These are phyloP conservation scores for Falco cherrug DNA, from an alignment of 2,797 vertebrate species.

Conservation along the genomic window DNA sequence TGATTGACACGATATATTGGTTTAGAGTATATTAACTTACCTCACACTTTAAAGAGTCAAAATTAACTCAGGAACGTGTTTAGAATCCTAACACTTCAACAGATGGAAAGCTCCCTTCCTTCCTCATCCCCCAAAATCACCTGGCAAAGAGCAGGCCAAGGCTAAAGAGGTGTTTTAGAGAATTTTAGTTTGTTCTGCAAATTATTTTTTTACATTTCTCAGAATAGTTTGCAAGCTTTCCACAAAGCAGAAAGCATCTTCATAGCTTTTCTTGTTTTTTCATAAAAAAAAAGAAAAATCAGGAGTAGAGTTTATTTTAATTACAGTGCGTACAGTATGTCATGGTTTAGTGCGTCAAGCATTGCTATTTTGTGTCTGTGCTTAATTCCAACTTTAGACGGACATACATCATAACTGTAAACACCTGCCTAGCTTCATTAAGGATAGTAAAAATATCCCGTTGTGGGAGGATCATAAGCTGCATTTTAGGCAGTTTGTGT, in stretches of 20 bases:
- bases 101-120: slow-evolving; percentile 57
- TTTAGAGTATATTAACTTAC: slow-evolving; percentile 63
- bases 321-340: slow-evolving; percentile 45
- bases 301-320: slow-evolving; percentile 61
- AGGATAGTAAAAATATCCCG: slow-evolving; percentile 61
- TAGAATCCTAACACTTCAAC: slow-evolving; percentile 53
- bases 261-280: background rate
- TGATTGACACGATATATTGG: slow-evolving; percentile 56
- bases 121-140: slow-evolving; percentile 43
- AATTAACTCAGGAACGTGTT: slow-evolving; percentile 53
- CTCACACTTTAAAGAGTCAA: slow-evolving; percentile 63
- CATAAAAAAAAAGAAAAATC: background rate
- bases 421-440: slow-evolving; percentile 63
- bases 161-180: slow-evolving; percentile 25
- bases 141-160: slow-evolving; percentile 38
- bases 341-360: slow-evolving; percentile 56
- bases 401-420: slow-evolving; percentile 52
- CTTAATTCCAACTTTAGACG: slow-evolving; percentile 57
- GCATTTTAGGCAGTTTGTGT: slow-evolving; percentile 31
- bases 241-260: slow-evolving; percentile 3
- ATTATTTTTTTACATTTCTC: slow-evolving; percentile 25
- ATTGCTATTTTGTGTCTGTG: slow-evolving; percentile 59
- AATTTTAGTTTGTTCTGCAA: background rate
- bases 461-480: slow-evolving; percentile 59
- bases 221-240: slow-evolving; percentile 15